These are phyloP conservation scores for Heliconius hortense DNA, from an alignment of 2,888 invertebrate genomes.

Conservation along the genomic window DNA sequence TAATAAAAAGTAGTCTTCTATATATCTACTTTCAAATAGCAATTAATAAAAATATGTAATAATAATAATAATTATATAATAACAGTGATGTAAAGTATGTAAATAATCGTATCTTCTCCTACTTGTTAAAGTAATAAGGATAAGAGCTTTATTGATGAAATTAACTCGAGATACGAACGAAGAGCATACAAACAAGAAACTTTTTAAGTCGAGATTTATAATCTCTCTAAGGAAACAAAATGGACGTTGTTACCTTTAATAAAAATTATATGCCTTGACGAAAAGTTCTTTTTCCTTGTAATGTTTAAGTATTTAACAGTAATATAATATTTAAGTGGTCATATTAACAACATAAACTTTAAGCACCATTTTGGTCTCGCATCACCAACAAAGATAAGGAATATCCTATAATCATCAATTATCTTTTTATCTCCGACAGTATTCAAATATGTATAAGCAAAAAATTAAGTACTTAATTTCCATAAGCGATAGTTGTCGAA, in stretches of 20 bases:
- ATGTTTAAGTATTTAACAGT: too few species aligned
- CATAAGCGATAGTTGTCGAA: slow-evolving; percentile 32
- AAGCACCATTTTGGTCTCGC: not conserved
- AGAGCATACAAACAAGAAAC: slow-evolving; percentile 26
- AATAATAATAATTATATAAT: not conserved
- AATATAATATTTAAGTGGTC: not conserved
- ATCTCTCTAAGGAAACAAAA: slow-evolving; percentile 27
- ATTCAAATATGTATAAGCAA: slow-evolving; percentile 6
- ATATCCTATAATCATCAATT: not conserved
- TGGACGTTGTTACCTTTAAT: slow-evolving; percentile 17
- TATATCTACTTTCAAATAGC: not conserved
- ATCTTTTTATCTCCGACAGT: not conserved
- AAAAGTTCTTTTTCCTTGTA: too few species aligned
- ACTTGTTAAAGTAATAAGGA: slow-evolving; percentile 10
- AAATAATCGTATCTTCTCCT: not conserved
- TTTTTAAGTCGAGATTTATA: slow-evolving; percentile 25
- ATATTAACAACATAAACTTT: not conserved
- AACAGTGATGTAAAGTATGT: not conserved
- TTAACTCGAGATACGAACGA: slow-evolving; percentile 20
- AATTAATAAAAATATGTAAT: not conserved
- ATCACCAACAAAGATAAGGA: slow-evolving; percentile 1
- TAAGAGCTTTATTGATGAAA: slow-evolving; percentile 24
- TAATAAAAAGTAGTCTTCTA: not conserved
- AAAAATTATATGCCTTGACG: slow-evolving; percentile 14
- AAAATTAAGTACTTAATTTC: slow-evolving; percentile 36